Evolutionary conservation across 1,140 invertebrate species (phyloP).

Genomic region (Contarinia nasturtii): DNA sequence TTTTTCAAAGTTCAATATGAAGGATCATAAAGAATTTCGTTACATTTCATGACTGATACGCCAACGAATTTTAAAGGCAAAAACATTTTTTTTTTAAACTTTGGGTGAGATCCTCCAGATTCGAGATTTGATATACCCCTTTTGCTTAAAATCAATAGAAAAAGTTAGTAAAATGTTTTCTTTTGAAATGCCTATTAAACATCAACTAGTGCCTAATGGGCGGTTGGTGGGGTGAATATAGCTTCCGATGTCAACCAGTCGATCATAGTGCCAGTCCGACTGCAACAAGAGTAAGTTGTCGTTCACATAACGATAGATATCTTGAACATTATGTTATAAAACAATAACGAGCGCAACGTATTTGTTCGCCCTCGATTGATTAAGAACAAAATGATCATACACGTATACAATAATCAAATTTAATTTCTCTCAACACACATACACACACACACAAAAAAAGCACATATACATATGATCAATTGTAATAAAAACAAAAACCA

Average conservation of each 20-base stretch:
- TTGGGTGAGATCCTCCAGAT: no score
- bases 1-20: no score
- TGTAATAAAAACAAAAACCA: background rate
- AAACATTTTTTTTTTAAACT: no score
- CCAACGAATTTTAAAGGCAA: no score
- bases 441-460: no score
- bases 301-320: background rate
- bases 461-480: background rate
- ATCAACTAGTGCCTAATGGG: conserved; percentile 42
- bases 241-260: conserved; percentile 72
- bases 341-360: background rate
- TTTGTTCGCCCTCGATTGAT: background rate
- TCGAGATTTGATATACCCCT: no score
- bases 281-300: conserved; percentile 59
- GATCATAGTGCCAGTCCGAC: conserved; percentile 56
- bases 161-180: no score
- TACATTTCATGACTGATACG: no score
- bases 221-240: conserved; percentile 62
- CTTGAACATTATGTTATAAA: background rate
- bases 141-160: no score
- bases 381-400: background rate
- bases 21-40: no score
- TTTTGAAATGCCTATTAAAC: no score
- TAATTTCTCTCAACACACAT: no score
- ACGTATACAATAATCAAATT: background rate